Conservation (phyloP, 2,113 vertebrate species). For the Neodon shergylaensis region DNA sequence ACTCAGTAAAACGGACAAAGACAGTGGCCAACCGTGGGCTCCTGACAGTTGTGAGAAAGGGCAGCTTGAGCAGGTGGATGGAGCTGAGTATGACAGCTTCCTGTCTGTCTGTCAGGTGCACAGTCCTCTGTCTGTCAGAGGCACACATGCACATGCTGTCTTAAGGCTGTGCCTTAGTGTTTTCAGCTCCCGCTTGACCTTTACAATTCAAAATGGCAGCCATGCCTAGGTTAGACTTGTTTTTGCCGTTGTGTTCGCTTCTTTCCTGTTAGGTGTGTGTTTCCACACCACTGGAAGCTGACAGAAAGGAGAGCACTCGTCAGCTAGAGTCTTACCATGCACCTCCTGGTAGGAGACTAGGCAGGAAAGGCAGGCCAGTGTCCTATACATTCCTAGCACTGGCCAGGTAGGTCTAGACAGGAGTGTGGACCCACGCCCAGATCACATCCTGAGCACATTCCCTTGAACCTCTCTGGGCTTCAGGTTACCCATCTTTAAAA, state of each 20-base stretch:
- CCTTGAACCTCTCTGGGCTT: neutral
- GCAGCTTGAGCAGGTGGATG: neutral
- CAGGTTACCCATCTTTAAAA: conserved; percentile 22
- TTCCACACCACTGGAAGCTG: neutral
- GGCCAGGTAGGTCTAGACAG: neutral
- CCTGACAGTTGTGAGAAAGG: neutral
- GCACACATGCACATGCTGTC: neutral
- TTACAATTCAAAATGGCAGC: conserved; percentile 50
- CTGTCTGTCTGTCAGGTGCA: neutral
- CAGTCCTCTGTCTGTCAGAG: neutral
- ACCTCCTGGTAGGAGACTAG: neutral
- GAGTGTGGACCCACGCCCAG: neutral
- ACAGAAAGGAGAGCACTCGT: neutral
- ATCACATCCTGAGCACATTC: neutral
- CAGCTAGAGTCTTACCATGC: neutral
- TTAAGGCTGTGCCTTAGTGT: neutral
- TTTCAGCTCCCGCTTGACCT: neutral
- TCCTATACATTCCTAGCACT: neutral
- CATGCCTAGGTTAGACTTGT: neutral
- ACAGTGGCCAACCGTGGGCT: neutral
- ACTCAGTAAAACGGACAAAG: neutral
- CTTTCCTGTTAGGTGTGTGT: neutral
- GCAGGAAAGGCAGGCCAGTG: neutral
- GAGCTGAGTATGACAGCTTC: neutral
- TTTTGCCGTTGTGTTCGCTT: neutral